Evolutionary conservation across 2,888 invertebrate species (phyloP), one percentile per base, ranked within the genome.

Genomic region (Acronicta leporina): DNA sequence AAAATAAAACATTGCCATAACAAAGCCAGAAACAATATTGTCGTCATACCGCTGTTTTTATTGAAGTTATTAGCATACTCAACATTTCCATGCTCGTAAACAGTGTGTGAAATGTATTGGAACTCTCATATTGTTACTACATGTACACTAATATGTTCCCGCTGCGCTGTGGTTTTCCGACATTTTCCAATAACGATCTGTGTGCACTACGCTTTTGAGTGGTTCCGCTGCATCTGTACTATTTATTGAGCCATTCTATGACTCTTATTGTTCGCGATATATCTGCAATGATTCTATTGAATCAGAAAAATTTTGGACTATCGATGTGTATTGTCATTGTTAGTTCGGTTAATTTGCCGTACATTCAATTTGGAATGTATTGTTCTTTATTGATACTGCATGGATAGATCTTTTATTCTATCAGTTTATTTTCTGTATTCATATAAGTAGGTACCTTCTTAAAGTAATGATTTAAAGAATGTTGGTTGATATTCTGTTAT

Each of bases 181-280:
- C 55, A 56, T 69, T 77, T 65, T 68, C 67, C 75, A 73, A 75
- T 77, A 75, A 62, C 73, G 57, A 68, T 64, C 49, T 56, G 65
- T 77, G 63, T 74, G 57, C 63, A 68, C 62, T 77, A 33, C 33
- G 59, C 63, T 77, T 78, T 71, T 59, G 66, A 68, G 63, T 64
- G 64, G 66, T 69, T 63, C 57, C 67, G 47, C 41, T 76, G 79
- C 70, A 73, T 78, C 65, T 71, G 72, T 67, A 68, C 66, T 74
- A 68, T 73, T 68, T 73, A 81, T 73, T 59, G 66, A 71, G 63
- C 63, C 51, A 68, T 73, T 74, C 57, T 61, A 61, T 64, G 47
- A 58, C 56, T 68, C 47, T 62, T 73, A 76, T 69, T 76, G 73
- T 65, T 64, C 53, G 53, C 40, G 27, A 58, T 71, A 71, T 57